phyloP scores from a whole-genome alignment of 2,888 invertebrate genomes.

The Drosophila neonasuta region DNA sequence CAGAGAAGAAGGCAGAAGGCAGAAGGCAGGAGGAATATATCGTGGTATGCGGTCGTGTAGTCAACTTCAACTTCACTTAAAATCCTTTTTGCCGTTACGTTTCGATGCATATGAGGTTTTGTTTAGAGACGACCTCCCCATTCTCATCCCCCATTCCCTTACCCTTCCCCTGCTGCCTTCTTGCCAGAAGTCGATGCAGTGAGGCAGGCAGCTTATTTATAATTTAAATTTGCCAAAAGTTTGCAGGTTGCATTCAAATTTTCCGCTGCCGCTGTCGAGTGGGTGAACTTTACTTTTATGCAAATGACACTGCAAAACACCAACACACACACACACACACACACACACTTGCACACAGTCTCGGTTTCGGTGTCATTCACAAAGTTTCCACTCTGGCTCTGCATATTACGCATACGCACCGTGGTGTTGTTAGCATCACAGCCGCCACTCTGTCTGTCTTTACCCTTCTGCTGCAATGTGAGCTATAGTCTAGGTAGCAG shows the following conservation, averaged over 20 bases:
- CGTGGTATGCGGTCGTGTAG: conserved; percentile 72
- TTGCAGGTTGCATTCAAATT: conserved; percentile 75
- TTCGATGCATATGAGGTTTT: conserved; percentile 79
- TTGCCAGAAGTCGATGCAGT: conserved; percentile 31
- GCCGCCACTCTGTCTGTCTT: conserved; percentile 2
- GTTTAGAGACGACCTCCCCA: conserved; percentile 57
- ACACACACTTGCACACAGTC: conserved; percentile 15
- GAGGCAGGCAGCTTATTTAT: conserved; percentile 68
- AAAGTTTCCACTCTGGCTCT: conserved; percentile 56
- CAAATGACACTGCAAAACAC: conserved; percentile 67
- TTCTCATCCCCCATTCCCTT: neutral
- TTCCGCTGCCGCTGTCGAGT: conserved; percentile 64
- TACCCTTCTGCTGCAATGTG: conserved; percentile 41
- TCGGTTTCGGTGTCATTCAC: conserved; percentile 69
- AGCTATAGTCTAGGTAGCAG: conserved; percentile 55
- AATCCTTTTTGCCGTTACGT: conserved; percentile 77
- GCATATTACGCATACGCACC: conserved; percentile 55
- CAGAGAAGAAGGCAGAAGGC: too few species aligned
- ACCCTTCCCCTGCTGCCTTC: neutral
- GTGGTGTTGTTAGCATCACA: conserved; percentile 30
- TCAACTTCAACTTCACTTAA: conserved; percentile 78
- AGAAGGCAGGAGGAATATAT: conserved; percentile 1
- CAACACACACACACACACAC: conserved; percentile 24
- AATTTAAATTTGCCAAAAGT: conserved; percentile 76
- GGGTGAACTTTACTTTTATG: conserved; percentile 78